These are phyloP conservation scores for Leptopilina boulardi DNA, from an alignment of 1,140 invertebrate genomes.

Conservation along the genomic window DNA sequence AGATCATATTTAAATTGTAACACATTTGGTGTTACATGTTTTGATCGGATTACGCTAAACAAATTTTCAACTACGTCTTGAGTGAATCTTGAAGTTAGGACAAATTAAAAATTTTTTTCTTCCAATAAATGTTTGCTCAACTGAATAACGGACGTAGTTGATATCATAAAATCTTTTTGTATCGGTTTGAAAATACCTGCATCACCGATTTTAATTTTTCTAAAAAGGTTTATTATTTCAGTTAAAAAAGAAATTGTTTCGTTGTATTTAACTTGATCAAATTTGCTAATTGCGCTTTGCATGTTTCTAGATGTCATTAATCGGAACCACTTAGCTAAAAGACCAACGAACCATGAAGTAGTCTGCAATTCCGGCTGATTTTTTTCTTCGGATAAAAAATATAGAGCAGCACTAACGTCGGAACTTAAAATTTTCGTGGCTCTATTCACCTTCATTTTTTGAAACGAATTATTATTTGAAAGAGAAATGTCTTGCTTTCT, in stretches of 20 bases:
- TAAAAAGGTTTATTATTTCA: slow-evolving; percentile 36
- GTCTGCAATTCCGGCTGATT: slow-evolving; percentile 33
- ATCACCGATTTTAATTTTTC: slow-evolving; percentile 22
- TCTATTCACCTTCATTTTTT: slow-evolving; percentile 37
- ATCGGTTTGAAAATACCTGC: slow-evolving; percentile 6
- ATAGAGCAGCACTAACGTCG: slow-evolving; percentile 27
- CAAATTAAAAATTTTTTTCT: slow-evolving; percentile 32
- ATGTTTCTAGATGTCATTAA: slow-evolving; percentile 36
- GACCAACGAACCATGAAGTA: slow-evolving; percentile 41
- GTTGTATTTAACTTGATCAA: slow-evolving; percentile 32
- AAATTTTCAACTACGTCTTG: slow-evolving; percentile 51
- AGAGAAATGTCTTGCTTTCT: slow-evolving; percentile 31
- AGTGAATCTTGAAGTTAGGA: slow-evolving; percentile 44
- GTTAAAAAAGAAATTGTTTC: slow-evolving; percentile 39
- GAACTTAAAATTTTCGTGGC: slow-evolving; percentile 23
- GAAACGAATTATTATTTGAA: neutral
- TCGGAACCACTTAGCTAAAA: slow-evolving; percentile 40
- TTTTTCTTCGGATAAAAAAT: slow-evolving; percentile 20
- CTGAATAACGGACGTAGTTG: slow-evolving; percentile 10
- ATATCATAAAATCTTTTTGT: neutral
- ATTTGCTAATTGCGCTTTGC: slow-evolving; percentile 33
- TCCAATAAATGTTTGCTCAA: neutral
- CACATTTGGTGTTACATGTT: slow-evolving; percentile 45
- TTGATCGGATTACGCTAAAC: slow-evolving; percentile 45
- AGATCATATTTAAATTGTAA: slow-evolving; percentile 52